A percentile compares a stretch with the other conserved stretches of the same genome.
These are phyloP conservation scores for Anseranas semipalmata DNA, from an alignment of 2,113 vertebrate genomes.

Conservation along the genomic window DNA sequence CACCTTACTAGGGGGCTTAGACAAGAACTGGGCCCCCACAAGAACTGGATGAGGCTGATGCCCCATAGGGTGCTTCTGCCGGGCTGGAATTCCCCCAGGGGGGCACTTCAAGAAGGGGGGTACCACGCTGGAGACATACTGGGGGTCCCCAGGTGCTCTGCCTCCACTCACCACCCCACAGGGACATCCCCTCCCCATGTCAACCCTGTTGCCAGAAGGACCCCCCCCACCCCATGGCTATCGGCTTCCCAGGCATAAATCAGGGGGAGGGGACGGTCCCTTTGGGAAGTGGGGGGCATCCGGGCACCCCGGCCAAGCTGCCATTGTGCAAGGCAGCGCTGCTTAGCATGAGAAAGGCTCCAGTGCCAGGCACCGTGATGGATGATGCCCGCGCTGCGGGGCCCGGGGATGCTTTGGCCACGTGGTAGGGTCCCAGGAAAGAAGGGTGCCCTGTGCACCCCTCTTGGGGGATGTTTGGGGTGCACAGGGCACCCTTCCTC, in stretches of 20 bases:
- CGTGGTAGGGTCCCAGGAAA: not conserved
- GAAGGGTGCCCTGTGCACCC: not conserved
- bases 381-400: constrained; percentile 41
- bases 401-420: not conserved
- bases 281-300: constrained; percentile 51
- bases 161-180: not conserved
- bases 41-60: not conserved
- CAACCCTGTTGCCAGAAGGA: rapidly evolving
- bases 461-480: not conserved
- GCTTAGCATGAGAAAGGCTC: constrained; percentile 73
- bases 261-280: not conserved
- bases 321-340: constrained; percentile 46
- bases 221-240: not conserved
- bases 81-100: not conserved
- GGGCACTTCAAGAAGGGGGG: not conserved
- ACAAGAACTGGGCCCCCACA: not conserved
- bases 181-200: not conserved
- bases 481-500: not conserved
- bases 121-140: not conserved
- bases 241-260: constrained; percentile 65
- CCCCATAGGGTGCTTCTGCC: not conserved
- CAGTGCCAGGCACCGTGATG: constrained; percentile 44
- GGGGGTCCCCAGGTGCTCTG: not conserved
- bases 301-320: constrained; percentile 60
- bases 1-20: not conserved